Percentiles rank a stretch among this genome's conserved stretches.
Conservation (phyloP, 2,888 invertebrate species). For the Apotomis turbidana region DNA sequence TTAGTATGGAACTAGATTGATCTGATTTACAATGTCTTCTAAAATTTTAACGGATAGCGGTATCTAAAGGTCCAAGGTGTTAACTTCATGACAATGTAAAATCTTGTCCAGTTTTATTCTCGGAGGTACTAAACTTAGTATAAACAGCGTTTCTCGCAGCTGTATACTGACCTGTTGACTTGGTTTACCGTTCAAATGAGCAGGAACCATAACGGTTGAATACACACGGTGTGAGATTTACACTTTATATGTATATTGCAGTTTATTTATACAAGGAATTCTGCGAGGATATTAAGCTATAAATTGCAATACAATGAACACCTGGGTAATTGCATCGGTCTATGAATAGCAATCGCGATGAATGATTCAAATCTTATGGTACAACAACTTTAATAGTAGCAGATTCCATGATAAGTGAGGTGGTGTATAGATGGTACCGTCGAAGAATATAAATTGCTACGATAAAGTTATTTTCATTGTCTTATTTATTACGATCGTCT, state of each 20-base stretch:
- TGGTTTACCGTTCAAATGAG: slow-evolving; percentile 63
- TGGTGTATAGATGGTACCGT: neutral
- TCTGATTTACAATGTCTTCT: neutral
- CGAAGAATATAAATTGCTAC: neutral
- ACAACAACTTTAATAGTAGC: neutral
- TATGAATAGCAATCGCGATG: slow-evolving; percentile 36
- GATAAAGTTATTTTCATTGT: no score
- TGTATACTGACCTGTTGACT: slow-evolving; percentile 47
- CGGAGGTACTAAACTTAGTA: slow-evolving; percentile 2
- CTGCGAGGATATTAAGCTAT: slow-evolving; percentile 38
- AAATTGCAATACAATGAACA: slow-evolving; percentile 47
- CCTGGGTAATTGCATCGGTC: slow-evolving; percentile 50
- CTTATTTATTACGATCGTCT: neutral
- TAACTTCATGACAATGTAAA: neutral
- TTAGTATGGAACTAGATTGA: no score
- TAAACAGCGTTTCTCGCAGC: slow-evolving; percentile 26
- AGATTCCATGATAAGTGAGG: slow-evolving; percentile 6
- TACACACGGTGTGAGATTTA: slow-evolving; percentile 45
- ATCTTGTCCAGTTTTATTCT: neutral
- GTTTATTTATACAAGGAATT: slow-evolving; percentile 40
- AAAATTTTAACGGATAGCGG: slow-evolving; percentile 10
- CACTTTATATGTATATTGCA: slow-evolving; percentile 41
- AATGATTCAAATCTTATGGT: slow-evolving; percentile 15
- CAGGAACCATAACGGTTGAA: slow-evolving; percentile 59
- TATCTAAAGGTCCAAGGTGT: slow-evolving; percentile 10